Percentiles rank a stretch among this genome's conserved stretches.
phyloP scores from a whole-genome alignment of 1,140 invertebrate genomes.

The Papilio glaucus region DNA sequence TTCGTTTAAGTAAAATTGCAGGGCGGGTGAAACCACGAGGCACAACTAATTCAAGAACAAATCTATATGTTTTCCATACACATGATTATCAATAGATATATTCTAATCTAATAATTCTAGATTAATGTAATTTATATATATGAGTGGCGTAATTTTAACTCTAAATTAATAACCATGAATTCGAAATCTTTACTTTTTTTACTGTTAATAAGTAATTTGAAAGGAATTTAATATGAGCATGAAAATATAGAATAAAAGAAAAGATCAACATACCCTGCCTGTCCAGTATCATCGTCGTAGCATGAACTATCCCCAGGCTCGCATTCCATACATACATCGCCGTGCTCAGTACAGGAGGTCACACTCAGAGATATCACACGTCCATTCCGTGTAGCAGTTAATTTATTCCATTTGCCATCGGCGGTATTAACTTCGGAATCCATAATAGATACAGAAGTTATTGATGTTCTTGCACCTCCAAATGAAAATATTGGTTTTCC shows the following conservation, averaged over 20 bases:
- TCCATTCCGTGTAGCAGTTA: slow-evolving; percentile 95
- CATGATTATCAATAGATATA: no score
- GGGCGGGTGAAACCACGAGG: no score
- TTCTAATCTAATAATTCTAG: no score
- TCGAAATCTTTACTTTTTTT: no score
- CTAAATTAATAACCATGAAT: no score
- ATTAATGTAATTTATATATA: no score
- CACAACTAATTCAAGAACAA: no score
- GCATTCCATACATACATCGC: slow-evolving; percentile 93
- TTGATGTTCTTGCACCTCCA: slow-evolving; percentile 93
- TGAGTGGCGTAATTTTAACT: no score
- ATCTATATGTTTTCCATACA: no score
- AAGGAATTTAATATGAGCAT: neutral
- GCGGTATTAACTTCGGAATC: slow-evolving; percentile 86
- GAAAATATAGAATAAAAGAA: neutral
- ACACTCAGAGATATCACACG: slow-evolving; percentile 93
- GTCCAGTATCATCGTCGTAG: slow-evolving; percentile 92
- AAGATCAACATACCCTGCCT: slow-evolving; percentile 87
- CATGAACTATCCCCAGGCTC: slow-evolving; percentile 90
- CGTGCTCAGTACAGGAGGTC: slow-evolving; percentile 91
- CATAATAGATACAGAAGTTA: slow-evolving; percentile 89
- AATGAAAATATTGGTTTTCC: slow-evolving; percentile 94
- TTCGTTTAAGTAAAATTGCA: no score
- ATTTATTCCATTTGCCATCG: slow-evolving; percentile 95
- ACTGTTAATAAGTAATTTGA: no score